Base-by-base conservation (phyloP, 2,113 vertebrate species). In the Ranitomeya imitator region DNA sequence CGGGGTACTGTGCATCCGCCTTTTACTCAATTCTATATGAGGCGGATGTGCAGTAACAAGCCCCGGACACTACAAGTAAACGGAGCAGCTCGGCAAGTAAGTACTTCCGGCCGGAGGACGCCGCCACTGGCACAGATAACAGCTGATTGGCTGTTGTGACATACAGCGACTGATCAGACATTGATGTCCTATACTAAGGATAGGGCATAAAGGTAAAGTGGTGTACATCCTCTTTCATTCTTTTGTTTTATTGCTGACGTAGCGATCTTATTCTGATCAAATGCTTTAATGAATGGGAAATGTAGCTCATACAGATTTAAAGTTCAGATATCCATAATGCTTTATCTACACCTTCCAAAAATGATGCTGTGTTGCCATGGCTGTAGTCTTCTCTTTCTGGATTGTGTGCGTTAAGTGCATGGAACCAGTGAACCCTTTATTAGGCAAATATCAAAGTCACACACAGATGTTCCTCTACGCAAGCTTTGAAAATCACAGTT, bases 361-460 rank as follows among this genome's bases (percentile, higher is more conserved):
- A 73, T 67, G 23, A 21, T 65, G 57, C 73, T 86, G 76, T 13
- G 85, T 86, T 86, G 57, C 85, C 85, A 86, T 86, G 85, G 76
- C 67, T 86, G 60, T 79, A 54, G 57, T 52, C 60, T 79, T 52
- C 52, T 77, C 85, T 79, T 26, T 67, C 60, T 67, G 76, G 45
- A 67, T 77, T 55, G 76, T 79, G 85, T 63, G 45, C 14, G 45
- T 86, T 86, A 79, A 86, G 85, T 86, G 76, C 76, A 79, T 86
- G 19, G 65, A 86, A 86, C 65, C 85, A 86, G 74, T 86, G 85
- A 86, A 86, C 85, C 85, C 55, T 86, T 86, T 79, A 86, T 86
- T 79, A 79, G 85, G 31, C 85, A 86, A 86, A 86, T 86, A 86
- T 86, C 76, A 79, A 84, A 84, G 85, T 79, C 60, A 79, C 73